A percentile compares a stretch with the other conserved stretches of the same genome.
These are phyloP conservation scores for Piaya cayana DNA, from an alignment of 2,113 vertebrate species.

Conservation along the genomic window DNA sequence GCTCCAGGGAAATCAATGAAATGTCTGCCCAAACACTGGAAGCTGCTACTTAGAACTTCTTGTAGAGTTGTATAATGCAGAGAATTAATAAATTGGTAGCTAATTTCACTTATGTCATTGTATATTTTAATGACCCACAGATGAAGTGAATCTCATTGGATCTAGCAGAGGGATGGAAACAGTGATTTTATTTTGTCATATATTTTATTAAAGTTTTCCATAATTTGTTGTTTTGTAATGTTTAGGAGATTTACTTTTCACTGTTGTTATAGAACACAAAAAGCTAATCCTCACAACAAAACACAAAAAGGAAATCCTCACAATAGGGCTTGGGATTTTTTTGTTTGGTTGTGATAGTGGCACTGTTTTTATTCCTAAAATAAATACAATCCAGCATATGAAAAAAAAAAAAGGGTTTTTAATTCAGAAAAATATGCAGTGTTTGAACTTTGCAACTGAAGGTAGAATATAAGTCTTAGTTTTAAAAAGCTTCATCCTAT, in stretches of 20 bases:
- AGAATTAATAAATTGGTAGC: not conserved
- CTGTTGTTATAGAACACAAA: not conserved
- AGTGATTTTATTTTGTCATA: not conserved
- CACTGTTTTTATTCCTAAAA: not conserved
- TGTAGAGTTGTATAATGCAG: not conserved
- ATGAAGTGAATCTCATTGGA: not conserved
- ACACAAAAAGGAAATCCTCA: no score
- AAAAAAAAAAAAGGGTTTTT: not conserved
- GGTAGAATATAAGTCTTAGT: not conserved
- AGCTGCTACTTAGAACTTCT: not conserved
- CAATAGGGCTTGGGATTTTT: not conserved
- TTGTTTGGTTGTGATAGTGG: not conserved
- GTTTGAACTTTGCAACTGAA: not conserved
- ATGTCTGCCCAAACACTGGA: not conserved
- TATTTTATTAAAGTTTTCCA: not conserved
- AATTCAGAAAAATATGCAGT: not conserved
- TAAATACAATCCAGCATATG: not conserved
- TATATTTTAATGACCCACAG: not conserved
- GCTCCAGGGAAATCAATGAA: not conserved
- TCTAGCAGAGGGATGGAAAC: not conserved
- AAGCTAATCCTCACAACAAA: no score
- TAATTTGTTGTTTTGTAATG: not conserved
- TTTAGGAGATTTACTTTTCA: not conserved
- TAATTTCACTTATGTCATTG: not conserved
- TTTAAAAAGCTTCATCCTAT: not conserved